Conservation (phyloP, 2,797 vertebrate species). For the Dendrocincla fuliginosa region DNA sequence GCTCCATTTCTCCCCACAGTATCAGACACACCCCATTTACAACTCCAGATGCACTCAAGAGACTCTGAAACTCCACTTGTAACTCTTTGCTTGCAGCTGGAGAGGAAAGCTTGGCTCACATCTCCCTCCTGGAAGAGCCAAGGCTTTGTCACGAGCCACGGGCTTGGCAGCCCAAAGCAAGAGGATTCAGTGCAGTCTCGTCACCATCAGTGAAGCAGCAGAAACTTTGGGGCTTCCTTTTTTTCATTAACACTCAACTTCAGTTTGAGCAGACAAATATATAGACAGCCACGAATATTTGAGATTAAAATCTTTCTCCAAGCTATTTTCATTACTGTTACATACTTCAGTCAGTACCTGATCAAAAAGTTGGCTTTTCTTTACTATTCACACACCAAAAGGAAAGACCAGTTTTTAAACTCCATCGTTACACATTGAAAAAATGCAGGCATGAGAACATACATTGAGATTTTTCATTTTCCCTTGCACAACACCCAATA, state of each 20-base stretch:
- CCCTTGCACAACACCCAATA: conserved; percentile 8
- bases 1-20: neutral
- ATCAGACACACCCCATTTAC: neutral
- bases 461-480: conserved; percentile 34
- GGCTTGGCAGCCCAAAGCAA: neutral
- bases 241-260: neutral
- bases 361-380: neutral
- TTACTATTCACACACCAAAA: neutral
- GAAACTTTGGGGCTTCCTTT: neutral
- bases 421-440: neutral
- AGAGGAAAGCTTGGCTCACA: neutral
- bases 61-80: neutral
- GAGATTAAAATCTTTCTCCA: neutral
- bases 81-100: neutral
- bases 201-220: neutral
- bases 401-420: neutral
- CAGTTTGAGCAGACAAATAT: neutral
- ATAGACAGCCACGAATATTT: neutral
- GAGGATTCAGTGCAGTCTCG: neutral
- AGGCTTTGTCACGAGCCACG: neutral
- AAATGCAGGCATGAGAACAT: neutral
- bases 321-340: neutral
- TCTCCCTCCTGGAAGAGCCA: neutral
- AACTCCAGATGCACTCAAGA: neutral
- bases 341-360: neutral